phyloP scores from a whole-genome alignment of 2,113 vertebrate genomes.

The Sakesphorus luctuosus region DNA sequence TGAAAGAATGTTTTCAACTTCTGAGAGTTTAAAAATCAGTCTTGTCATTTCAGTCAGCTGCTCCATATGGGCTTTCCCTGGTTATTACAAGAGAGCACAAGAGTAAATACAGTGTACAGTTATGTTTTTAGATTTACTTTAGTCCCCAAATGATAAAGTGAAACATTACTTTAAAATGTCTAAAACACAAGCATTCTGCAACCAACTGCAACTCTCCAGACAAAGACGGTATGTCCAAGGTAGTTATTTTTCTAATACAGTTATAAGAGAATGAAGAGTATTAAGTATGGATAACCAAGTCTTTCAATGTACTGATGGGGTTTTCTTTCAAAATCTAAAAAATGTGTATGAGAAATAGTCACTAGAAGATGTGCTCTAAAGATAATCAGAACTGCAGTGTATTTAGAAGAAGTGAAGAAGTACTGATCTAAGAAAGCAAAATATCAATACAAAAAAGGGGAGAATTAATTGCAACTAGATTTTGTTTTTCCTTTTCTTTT shows the following conservation, averaged over 20 bases:
- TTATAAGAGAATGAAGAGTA: neutral
- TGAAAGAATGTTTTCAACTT: slow-evolving; percentile 85
- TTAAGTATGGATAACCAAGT: neutral
- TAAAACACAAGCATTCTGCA: neutral
- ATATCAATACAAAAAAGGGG: neutral
- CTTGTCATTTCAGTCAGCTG: slow-evolving; percentile 91
- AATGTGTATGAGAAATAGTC: neutral
- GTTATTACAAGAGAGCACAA: slow-evolving; percentile 31
- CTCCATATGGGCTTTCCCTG: slow-evolving; percentile 82
- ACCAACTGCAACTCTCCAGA: neutral
- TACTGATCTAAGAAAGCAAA: slow-evolving; percentile 42
- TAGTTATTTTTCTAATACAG: neutral
- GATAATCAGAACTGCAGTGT: neutral
- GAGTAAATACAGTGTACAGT: neutral
- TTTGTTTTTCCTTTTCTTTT: neutral
- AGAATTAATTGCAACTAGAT: slow-evolving; percentile 28
- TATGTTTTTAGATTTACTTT: neutral
- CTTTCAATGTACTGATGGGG: neutral
- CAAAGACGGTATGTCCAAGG: neutral
- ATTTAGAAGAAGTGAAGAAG: neutral
- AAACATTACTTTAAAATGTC: neutral
- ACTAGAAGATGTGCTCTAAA: neutral
- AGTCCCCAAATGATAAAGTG: neutral
- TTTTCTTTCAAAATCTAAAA: neutral
- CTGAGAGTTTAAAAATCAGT: slow-evolving; percentile 87